Base-by-base conservation (phyloP, 2,888 invertebrate genomes). In the Noctua janthina region DNA sequence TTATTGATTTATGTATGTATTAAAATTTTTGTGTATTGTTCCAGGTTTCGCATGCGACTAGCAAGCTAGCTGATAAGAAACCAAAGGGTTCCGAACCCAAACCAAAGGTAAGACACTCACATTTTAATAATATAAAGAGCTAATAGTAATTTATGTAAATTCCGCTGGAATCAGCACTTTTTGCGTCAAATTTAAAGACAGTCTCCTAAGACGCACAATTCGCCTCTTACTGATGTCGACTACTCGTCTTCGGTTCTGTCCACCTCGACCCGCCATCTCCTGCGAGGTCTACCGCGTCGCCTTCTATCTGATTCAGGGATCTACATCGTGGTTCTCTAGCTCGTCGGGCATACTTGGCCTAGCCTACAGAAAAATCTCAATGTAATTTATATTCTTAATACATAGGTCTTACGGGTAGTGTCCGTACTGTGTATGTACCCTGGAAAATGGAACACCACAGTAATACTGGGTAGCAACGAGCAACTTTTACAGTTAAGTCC, bases 11-110 rank as follows among this genome's bases (percentile, higher is more conserved):
- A 67, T 2, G 35, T 35, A 35, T 1, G 23, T 13, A n/a, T 8
- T 54, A 3, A 23, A 23, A 39, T 17, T 54, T 69, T 39, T 43
- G 8, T 59, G 8, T 77, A 0, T 93, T 92, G 92, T 95, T 96
- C 11, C 95, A 96, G 96, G 87, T 94, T 90, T 95, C 94, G 96
- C 89, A 96, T 96, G 96, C 93, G 90, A 93, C 90, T 90, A 87
- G 89, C 81, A 93, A 93, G 92, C 83, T 94, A 93, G 87, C 84
- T 87, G 76, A 83, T 71, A 81, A 85, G 81, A 80, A 87, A 78
- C 82, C 86, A 87, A 77, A 89, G 94, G 93, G 92, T 91, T 81
- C 77, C 59, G 51, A 80, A 89, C 92, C 92, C 93, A 84, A 64
- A 91, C 91, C 93, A 93, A 96, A 95, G 95, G 95, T 95, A 82